Percentiles rank a stretch among this genome's conserved stretches.
Evolutionary conservation across 2,888 invertebrate genomes (phyloP).

Genomic region (Drepanosiphum platanoidis): DNA sequence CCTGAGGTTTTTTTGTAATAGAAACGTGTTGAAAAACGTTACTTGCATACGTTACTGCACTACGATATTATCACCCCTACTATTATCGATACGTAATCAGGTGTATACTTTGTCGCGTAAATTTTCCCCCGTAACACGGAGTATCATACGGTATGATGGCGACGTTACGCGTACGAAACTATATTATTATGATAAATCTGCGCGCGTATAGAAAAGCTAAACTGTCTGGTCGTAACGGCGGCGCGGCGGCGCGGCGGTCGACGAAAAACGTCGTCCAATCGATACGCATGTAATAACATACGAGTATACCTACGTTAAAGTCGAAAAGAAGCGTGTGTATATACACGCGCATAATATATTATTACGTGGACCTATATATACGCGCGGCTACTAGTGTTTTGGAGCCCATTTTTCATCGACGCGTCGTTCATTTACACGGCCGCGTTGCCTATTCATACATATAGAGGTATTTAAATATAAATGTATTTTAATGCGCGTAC

Average conservation of each 20-base stretch:
- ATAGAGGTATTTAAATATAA: neutral
- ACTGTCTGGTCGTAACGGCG: too few species aligned
- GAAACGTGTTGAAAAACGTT: too few species aligned
- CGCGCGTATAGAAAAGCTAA: neutral
- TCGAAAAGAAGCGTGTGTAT: neutral
- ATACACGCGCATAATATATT: neutral
- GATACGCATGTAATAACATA: neutral
- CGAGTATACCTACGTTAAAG: neutral
- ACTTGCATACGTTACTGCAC: too few species aligned
- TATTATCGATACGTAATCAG: too few species aligned
- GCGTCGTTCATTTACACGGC: conserved; percentile 27
- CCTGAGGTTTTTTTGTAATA: too few species aligned
- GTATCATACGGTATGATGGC: too few species aligned
- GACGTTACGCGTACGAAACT: too few species aligned
- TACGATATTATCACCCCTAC: too few species aligned
- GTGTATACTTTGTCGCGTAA: too few species aligned
- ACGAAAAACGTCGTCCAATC: conserved; percentile 28
- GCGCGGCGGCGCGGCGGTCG: neutral
- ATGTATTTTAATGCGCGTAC: neutral
- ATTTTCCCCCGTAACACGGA: too few species aligned
- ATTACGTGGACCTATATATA: neutral
- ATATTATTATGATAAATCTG: neutral
- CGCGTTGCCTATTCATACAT: neutral
- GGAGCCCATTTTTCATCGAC: conserved; percentile 46
- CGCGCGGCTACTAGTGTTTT: conserved; percentile 53